phyloP scores from a whole-genome alignment of 2,797 vertebrate genomes.

The Phaenicophaeus curvirostris region DNA sequence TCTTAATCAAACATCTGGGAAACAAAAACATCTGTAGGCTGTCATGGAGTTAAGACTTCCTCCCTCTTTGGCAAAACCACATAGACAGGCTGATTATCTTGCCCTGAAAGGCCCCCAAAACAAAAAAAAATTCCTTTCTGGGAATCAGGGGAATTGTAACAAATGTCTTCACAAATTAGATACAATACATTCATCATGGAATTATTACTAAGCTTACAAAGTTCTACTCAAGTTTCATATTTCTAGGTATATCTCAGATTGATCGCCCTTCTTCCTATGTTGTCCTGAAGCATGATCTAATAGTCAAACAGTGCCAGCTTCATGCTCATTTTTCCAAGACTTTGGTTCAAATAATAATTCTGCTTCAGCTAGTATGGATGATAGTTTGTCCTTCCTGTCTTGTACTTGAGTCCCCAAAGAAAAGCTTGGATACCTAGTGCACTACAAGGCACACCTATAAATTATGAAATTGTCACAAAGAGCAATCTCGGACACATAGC shows the following conservation, averaged over 20 bases:
- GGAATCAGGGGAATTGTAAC: neutral
- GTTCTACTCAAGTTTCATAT: neutral
- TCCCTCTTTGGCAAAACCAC: slow-evolving; percentile 12
- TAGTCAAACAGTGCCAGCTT: neutral
- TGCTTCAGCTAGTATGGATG: neutral
- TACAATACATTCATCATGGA: neutral
- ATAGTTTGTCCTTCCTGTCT: neutral
- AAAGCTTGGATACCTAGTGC: neutral
- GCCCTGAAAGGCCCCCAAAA: neutral
- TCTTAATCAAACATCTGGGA: slow-evolving; percentile 58
- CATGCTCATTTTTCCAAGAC: neutral
- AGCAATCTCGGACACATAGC: neutral
- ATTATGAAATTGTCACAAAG: neutral
- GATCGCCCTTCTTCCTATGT: neutral
- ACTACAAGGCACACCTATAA: neutral
- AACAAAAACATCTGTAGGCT: slow-evolving; percentile 46
- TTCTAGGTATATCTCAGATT: neutral
- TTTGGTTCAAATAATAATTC: neutral
- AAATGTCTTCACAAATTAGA: neutral
- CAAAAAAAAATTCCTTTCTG: neutral
- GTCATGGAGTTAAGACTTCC: neutral
- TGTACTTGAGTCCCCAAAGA: neutral
- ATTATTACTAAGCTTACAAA: neutral
- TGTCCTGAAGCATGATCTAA: neutral
- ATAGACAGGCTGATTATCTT: neutral